Percentiles rank a stretch among this genome's conserved stretches.
These are phyloP conservation scores for Lutjanus erythropterus DNA, from an alignment of 2,113 vertebrate species.

Conservation along the genomic window DNA sequence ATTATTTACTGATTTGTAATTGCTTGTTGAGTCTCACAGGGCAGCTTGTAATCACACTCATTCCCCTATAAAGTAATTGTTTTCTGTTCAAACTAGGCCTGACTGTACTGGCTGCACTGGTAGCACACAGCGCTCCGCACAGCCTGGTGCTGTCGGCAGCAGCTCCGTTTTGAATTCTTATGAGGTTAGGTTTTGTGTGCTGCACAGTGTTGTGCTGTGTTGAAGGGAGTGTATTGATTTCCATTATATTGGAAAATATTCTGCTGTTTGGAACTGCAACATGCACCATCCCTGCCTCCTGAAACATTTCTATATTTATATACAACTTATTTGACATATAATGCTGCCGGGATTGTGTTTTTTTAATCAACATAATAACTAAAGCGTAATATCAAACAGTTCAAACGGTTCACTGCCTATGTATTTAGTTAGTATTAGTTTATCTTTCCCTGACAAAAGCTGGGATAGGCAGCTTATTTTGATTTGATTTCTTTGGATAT, in stretches of 20 bases:
- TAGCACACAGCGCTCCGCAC: not conserved
- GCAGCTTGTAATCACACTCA: slow-evolving; percentile 68
- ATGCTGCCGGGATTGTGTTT: not conserved
- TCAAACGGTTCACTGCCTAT: not conserved
- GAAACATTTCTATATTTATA: not conserved
- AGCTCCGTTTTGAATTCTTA: not conserved
- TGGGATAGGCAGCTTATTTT: too few species aligned
- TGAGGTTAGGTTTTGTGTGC: not conserved
- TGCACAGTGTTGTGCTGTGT: not conserved
- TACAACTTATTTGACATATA: not conserved
- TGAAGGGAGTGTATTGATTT: not conserved
- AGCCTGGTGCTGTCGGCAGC: not conserved
- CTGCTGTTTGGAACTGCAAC: not conserved
- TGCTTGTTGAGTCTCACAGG: slow-evolving; percentile 70
- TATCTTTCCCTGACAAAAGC: not conserved
- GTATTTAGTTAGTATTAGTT: not conserved
- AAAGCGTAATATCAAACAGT: not conserved
- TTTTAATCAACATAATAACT: not conserved
- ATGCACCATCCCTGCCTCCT: not conserved
- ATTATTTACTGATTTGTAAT: slow-evolving; percentile 78
- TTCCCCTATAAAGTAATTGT: slow-evolving; percentile 63
- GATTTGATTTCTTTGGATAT: too few species aligned
- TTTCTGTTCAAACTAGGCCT: slow-evolving; percentile 47
- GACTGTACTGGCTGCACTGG: slow-evolving; percentile 19
- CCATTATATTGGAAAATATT: slow-evolving; percentile 11